Evolutionary conservation across 2,113 vertebrate species (phyloP).

Genomic region (Eupsittula cactorum): DNA sequence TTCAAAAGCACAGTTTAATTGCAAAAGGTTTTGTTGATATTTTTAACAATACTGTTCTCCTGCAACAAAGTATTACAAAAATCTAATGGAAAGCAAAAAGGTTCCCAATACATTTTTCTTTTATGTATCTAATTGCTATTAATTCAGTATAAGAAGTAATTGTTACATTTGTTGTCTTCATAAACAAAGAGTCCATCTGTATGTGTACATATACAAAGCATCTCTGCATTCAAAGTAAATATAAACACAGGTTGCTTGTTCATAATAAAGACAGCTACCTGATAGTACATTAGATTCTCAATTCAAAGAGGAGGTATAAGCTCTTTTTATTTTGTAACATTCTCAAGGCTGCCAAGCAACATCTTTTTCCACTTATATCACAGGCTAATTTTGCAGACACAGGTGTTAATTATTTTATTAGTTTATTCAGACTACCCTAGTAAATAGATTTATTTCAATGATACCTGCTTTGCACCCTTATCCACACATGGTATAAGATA

Average conservation of each 20-base stretch:
- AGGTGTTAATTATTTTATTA: not conserved
- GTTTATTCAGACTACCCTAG: not conserved
- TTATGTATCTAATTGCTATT: not conserved
- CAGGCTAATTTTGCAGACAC: not conserved
- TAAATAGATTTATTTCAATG: not conserved
- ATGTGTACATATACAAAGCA: not conserved
- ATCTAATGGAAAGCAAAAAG: not conserved
- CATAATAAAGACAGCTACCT: not conserved
- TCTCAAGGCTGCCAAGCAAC: not conserved
- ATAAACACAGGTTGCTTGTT: not conserved
- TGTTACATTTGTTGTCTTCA: not conserved
- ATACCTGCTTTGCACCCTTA: not conserved
- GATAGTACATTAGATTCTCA: not conserved
- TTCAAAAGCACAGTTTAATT: not conserved
- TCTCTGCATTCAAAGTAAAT: not conserved
- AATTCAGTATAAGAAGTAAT: not conserved
- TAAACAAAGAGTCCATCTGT: not conserved
- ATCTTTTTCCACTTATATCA: not conserved
- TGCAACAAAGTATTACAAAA: not conserved
- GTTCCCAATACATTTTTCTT: not conserved
- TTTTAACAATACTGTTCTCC: not conserved
- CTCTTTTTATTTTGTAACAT: not conserved
- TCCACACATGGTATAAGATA: not conserved
- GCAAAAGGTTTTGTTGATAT: not conserved
- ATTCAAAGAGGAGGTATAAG: not conserved